Base-by-base conservation (phyloP, 1,140 invertebrate genomes). In the Pseudachorutes palmiensis region DNA sequence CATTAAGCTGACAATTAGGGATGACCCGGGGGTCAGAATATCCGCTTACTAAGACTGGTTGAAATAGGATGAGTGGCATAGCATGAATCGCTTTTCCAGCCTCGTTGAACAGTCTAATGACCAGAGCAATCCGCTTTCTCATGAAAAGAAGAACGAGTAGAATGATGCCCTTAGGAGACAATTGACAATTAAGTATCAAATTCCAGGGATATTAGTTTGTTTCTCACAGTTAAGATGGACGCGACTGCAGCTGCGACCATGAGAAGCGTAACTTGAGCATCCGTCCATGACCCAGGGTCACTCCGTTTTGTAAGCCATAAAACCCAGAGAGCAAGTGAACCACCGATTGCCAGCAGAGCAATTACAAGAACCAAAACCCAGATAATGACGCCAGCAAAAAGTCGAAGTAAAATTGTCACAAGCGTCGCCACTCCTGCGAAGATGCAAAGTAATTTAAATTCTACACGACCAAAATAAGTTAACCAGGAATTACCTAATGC, bases 51-150 rank as follows among this genome's bases (percentile, higher is more conserved):
- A 85, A 82, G 64, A 90, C 66, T 14, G 89, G 89, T 78, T 90
- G 86, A n/a, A 90, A 73, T 22, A 91, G 78, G n/a, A 91, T 76
- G 2, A 83, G 75, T 1, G 89, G 89, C 83, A 90, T 88, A 2
- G 82, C 77, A 26, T 78, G 77, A 14, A 91, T 78, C 9, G 87
- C 88, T 77, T 87, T 87, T 60, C 88, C 88, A 24, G 89, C 86
- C 79, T 91, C 88, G 66, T 82, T 81, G 75, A 91, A 90, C 33
- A 90, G 78, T 48, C 84, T 81, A 31, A 87, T 82, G 0, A 89
- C 87, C 59, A 90, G 77, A 31, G 80, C 77, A 59, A 90, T 85
- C 62, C 88, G 79, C 74, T 87, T 88, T 72, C 88, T 81, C 85
- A 91, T 84, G 0, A 86, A 84, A 26, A 90, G 73, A 2, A 90